Conservation (phyloP, 2,888 invertebrate genomes). For the Drosophila meridiana region DNA sequence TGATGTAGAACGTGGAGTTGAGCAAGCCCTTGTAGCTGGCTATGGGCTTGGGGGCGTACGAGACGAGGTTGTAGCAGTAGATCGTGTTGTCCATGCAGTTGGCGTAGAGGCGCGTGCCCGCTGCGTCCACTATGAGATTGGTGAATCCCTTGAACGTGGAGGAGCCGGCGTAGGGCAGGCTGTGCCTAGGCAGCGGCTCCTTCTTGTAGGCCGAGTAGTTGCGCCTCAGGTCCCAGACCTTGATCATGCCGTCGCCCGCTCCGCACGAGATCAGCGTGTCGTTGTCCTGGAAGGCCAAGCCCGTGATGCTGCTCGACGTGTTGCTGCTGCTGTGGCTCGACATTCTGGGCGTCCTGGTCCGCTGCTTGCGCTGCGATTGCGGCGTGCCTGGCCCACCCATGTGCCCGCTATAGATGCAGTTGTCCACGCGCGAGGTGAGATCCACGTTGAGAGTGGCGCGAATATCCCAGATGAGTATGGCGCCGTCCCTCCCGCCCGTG, state of each 20-base stretch:
- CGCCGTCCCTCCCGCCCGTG: slow-evolving; percentile 95
- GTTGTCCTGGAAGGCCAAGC: slow-evolving; percentile 93
- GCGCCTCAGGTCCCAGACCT: slow-evolving; percentile 94
- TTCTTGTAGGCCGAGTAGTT: slow-evolving; percentile 90
- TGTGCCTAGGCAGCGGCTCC: slow-evolving; percentile 90
- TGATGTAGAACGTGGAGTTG: slow-evolving; percentile 93
- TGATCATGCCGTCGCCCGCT: slow-evolving; percentile 93
- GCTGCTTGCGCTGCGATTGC: slow-evolving; percentile 86
- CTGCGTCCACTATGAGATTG: slow-evolving; percentile 90
- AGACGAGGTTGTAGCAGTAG: slow-evolving; percentile 92
- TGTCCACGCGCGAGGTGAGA: slow-evolving; percentile 88
- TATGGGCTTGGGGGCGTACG: slow-evolving; percentile 89
- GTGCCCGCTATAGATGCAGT: slow-evolving; percentile 87
- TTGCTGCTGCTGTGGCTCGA: slow-evolving; percentile 85
- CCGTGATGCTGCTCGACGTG: slow-evolving; percentile 91
- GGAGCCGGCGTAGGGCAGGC: slow-evolving; percentile 90
- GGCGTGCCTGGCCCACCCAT: slow-evolving; percentile 86
- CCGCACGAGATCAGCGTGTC: slow-evolving; percentile 93
- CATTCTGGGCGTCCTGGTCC: slow-evolving; percentile 84
- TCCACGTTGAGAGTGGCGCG: slow-evolving; percentile 86
- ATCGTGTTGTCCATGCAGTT: slow-evolving; percentile 95
- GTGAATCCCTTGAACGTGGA: slow-evolving; percentile 91
- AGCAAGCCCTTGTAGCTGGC: slow-evolving; percentile 90
- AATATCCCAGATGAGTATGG: slow-evolving; percentile 94
- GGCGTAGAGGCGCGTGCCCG: slow-evolving; percentile 90